Conservation (phyloP, 2,113 vertebrate species). For the Pyxicephalus adspersus region DNA sequence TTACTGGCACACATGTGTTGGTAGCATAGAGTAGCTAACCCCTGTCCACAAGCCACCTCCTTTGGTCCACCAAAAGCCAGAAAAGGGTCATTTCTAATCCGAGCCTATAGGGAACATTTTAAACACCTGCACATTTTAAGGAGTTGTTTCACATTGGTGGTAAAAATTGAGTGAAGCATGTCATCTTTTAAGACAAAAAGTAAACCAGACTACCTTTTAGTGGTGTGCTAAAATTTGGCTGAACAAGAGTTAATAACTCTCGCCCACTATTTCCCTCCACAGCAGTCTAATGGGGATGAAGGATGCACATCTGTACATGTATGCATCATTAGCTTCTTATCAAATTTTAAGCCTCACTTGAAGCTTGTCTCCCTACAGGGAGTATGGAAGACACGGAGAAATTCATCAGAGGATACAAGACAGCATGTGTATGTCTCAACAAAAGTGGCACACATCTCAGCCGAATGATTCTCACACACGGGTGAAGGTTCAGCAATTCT, state of each 20-base stretch:
- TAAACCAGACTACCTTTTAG: background rate
- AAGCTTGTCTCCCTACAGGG: constrained; percentile 69
- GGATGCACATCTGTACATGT: constrained; percentile 85
- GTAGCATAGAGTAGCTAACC: no score
- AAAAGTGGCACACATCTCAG: constrained; percentile 55
- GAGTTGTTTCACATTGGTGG: no score
- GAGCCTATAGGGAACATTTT: no score
- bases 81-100: no score
- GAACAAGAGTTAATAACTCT: constrained; percentile 44
- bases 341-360: constrained; percentile 80
- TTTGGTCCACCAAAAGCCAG: no score
- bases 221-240: background rate
- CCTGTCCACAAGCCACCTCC: no score
- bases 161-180: no score
- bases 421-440: constrained; percentile 56
- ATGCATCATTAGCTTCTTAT: constrained; percentile 84
- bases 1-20: no score
- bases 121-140: no score
- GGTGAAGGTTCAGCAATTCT: constrained; percentile 50
- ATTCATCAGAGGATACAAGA: constrained; percentile 57
- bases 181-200: no score
- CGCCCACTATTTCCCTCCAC: constrained; percentile 60
- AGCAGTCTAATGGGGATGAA: constrained; percentile 68
- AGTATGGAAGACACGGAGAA: constrained; percentile 50
- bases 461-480: constrained; percentile 51